Evolutionary conservation across 2,113 vertebrate species (phyloP).

Genomic region (Protobothrops mucrosquamatus): DNA sequence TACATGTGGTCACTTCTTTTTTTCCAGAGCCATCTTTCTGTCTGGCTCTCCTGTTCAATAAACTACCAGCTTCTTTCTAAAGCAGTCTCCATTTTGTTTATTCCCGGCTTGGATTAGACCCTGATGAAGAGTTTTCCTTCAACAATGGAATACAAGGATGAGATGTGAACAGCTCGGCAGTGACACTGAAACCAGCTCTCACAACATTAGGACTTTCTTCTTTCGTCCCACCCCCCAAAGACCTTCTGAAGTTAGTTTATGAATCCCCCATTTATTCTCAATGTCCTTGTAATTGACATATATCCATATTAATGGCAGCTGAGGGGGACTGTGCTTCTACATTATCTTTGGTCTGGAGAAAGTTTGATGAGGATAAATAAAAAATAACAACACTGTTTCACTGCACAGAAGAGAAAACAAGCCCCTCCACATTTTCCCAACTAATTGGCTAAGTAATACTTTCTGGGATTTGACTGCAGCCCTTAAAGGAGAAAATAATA

Average conservation of each 20-base stretch:
- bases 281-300: conserved; percentile 42
- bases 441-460: conserved; percentile 53
- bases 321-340: conserved; percentile 34
- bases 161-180: neutral
- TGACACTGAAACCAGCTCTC: neutral
- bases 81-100: too few species aligned
- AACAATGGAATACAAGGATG: neutral
- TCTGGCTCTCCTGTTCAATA: too few species aligned
- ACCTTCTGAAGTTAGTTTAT: conserved; percentile 38
- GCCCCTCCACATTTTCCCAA: conserved; percentile 38
- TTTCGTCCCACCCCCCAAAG: conserved; percentile 40
- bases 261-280: conserved; percentile 55
- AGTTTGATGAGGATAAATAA: conserved; percentile 55
- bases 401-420: conserved; percentile 33
- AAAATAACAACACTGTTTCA: conserved; percentile 54
- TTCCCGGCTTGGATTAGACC: too few species aligned
- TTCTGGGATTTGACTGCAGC: conserved; percentile 23
- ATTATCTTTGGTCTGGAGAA: conserved; percentile 40
- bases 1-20: too few species aligned
- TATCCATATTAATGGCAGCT: conserved; percentile 43
- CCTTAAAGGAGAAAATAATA: neutral
- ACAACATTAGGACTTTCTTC: conserved; percentile 4
- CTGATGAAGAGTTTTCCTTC: too few species aligned
- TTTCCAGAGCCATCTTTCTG: too few species aligned
- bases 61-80: too few species aligned